A percentile compares a stretch with the other conserved stretches of the same genome.
These are phyloP conservation scores for Cygnus buccinator DNA, from an alignment of 2,113 vertebrate species.

Conservation along the genomic window DNA sequence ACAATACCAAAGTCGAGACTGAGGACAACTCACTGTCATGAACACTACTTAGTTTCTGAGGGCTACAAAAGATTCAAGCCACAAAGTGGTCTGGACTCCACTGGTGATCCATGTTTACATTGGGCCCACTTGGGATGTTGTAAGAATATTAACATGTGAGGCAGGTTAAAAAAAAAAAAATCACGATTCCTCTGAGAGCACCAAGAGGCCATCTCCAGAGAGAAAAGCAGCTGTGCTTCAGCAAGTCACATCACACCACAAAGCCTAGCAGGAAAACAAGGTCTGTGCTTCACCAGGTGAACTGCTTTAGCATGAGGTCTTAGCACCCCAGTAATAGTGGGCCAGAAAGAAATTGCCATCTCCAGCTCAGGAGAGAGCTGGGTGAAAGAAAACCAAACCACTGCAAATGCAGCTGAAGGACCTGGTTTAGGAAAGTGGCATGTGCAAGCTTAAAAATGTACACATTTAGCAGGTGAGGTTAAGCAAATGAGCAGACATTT, in stretches of 20 bases:
- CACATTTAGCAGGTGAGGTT: neutral
- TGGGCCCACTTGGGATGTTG: neutral
- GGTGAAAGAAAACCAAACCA: neutral
- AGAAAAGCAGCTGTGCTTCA: neutral
- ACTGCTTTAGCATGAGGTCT: neutral
- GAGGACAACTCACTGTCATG: neutral
- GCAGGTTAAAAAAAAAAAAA: neutral
- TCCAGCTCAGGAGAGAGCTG: neutral
- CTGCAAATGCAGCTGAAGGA: neutral
- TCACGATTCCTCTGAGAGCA: neutral
- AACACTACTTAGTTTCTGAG: neutral
- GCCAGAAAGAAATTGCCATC: neutral
- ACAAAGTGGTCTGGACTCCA: neutral
- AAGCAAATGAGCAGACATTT: neutral
- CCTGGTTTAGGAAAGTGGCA: fast-evolving
- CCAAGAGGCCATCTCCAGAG: neutral
- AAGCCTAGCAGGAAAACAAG: neutral
- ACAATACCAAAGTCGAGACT: neutral
- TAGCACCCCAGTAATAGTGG: neutral
- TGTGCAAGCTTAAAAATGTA: neutral
- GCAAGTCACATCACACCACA: neutral
- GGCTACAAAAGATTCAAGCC: neutral
- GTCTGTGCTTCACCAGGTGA: neutral
- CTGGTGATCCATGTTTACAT: neutral
- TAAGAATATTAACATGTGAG: neutral